Conservation (phyloP, 2,113 vertebrate genomes). For the Rostratula benghalensis region DNA sequence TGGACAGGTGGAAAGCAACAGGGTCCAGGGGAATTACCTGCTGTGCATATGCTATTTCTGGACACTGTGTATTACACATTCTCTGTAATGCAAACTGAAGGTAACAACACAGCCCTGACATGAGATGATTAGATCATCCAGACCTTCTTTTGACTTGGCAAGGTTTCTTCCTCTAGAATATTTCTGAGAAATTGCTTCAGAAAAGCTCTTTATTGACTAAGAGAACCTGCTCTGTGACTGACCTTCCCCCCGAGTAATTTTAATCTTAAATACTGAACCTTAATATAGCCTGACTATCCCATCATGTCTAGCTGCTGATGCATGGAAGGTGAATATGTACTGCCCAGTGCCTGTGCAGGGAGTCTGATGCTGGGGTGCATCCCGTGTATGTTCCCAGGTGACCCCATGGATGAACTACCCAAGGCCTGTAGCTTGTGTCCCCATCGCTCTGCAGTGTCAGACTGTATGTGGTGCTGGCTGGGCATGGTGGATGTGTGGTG, state of each 20-base stretch:
- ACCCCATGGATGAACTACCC: neutral
- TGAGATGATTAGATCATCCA: neutral
- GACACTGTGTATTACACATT: neutral
- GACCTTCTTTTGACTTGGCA: neutral
- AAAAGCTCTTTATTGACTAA: neutral
- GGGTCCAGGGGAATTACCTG: neutral
- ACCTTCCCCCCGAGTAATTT: rapidly evolving
- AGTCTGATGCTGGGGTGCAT: rapidly evolving
- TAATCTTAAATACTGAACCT: neutral
- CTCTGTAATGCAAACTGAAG: neutral
- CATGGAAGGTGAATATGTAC: rapidly evolving
- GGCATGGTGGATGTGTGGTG: rapidly evolving
- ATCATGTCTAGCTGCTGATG: neutral
- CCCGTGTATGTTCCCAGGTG: rapidly evolving
- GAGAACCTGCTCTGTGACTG: neutral
- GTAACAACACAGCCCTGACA: neutral
- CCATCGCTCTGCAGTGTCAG: neutral
- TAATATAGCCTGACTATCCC: neutral
- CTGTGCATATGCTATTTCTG: conserved; percentile 2
- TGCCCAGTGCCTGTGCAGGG: rapidly evolving
- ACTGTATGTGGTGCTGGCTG: rapidly evolving
- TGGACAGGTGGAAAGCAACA: conserved; percentile 10
- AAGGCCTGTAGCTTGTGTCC: no score
- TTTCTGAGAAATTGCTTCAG: neutral
- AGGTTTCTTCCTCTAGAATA: neutral